A percentile compares a stretch with the other conserved stretches of the same genome.
These are phyloP conservation scores for Syritta pipiens DNA, from an alignment of 2,888 invertebrate species.

Conservation along the genomic window DNA sequence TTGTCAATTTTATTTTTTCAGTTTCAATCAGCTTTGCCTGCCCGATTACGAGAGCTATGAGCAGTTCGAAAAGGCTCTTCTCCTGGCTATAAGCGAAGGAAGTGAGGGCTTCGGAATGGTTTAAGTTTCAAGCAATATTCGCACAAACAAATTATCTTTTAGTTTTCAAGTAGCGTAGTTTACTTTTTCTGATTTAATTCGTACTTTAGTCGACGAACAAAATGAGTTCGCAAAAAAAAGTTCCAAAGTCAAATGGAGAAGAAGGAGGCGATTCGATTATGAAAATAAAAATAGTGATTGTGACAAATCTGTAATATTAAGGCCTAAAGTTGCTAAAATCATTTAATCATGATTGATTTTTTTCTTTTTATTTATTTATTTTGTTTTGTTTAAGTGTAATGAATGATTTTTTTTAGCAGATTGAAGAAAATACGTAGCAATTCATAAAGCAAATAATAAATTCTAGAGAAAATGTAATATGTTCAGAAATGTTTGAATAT, in stretches of 20 bases:
- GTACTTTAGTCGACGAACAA: too few relatives aligned
- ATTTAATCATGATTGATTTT: not conserved
- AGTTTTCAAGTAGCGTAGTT: not conserved
- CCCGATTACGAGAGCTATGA: constrained; percentile 97
- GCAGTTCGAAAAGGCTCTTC: constrained; percentile 92
- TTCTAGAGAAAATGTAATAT: constrained; percentile 21
- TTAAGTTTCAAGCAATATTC: constrained; percentile 64
- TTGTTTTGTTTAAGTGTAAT: constrained; percentile 4
- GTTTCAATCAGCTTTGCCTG: constrained; percentile 96
- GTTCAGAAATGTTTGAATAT: constrained; percentile 43
- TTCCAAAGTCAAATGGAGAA: too few relatives aligned
- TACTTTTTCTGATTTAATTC: not conserved
- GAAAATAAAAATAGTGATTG: constrained; percentile 6
- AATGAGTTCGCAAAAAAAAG: too few relatives aligned
- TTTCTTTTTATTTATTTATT: constrained; percentile 9
- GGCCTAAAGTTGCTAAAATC: not conserved
- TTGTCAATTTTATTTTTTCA: constrained; percentile 77
- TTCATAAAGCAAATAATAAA: constrained; percentile 28
- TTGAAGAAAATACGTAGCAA: constrained; percentile 26
- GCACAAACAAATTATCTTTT: not conserved
- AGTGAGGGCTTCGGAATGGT: constrained; percentile 92
- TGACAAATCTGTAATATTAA: constrained; percentile 50
- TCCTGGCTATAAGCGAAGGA: constrained; percentile 96
- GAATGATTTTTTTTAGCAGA: constrained; percentile 38
- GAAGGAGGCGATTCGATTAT: too few relatives aligned